A percentile compares a stretch with the other conserved stretches of the same genome.
Evolutionary conservation across 2,888 invertebrate genomes (phyloP).

Genomic region (Apotomis betuletana): DNA sequence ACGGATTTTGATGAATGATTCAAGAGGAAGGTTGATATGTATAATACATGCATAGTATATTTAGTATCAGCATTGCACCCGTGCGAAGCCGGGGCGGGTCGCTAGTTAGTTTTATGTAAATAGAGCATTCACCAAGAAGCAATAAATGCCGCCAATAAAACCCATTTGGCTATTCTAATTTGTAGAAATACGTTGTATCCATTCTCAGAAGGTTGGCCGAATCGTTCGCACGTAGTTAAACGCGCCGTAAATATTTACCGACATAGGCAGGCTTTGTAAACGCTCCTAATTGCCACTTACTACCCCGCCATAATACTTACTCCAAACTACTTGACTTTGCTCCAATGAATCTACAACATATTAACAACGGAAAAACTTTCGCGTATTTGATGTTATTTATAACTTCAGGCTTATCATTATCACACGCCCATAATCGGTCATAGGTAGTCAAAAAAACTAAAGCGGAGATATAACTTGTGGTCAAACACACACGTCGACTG

Average conservation of each 20-base stretch:
- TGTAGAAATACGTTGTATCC: conserved; percentile 1
- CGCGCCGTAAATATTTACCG: conserved; percentile 51
- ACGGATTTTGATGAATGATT: too few species aligned
- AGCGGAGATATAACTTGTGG: too few species aligned
- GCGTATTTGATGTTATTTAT: neutral
- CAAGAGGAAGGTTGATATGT: too few species aligned
- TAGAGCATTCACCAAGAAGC: neutral
- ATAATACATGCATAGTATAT: too few species aligned
- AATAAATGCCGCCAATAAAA: conserved; percentile 4
- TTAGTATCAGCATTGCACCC: too few species aligned
- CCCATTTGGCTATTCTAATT: conserved; percentile 1
- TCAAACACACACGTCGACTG: too few species aligned
- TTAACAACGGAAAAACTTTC: conserved; percentile 38
- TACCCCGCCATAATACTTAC: conserved; percentile 36
- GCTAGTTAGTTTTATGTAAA: too few species aligned
- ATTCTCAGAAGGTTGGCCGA: conserved; percentile 39
- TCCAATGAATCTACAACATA: conserved; percentile 35
- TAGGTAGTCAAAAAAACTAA: too few species aligned
- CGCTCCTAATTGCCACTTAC: conserved; percentile 60
- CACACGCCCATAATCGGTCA: too few species aligned
- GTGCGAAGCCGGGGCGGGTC: too few species aligned
- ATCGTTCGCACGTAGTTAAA: conserved; percentile 49
- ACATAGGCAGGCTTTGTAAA: conserved; percentile 51
- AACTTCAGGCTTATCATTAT: too few species aligned
- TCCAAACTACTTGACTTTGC: conserved; percentile 48